Conservation (phyloP, 64 coral and sea anemone species). For the Pachyseris speciosa region DNA sequence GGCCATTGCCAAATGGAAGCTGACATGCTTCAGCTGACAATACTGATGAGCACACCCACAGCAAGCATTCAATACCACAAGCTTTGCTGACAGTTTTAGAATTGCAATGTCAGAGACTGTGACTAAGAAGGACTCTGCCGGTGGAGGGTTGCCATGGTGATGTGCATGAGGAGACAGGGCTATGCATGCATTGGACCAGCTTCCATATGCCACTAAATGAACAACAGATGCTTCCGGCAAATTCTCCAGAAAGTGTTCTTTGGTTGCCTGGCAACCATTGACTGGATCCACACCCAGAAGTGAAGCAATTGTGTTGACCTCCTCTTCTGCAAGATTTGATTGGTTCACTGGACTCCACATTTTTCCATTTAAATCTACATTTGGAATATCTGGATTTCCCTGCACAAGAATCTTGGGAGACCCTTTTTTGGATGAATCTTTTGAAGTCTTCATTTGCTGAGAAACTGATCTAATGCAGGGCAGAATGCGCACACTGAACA, state of each 20-base stretch:
- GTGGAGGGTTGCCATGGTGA: background rate
- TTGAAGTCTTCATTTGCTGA: background rate
- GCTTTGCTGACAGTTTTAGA: slow-evolving; percentile 57
- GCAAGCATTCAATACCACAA: slow-evolving; percentile 77
- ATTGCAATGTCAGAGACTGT: slow-evolving; percentile 57
- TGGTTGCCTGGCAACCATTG: slow-evolving; percentile 71
- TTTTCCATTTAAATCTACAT: slow-evolving; percentile 60
- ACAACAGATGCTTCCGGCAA: slow-evolving; percentile 62
- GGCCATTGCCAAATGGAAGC: slow-evolving; percentile 64
- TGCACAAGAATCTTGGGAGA: slow-evolving; percentile 65
- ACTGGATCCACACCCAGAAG: slow-evolving; percentile 78
- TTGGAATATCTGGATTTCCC: slow-evolving; percentile 79
- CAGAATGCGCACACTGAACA: slow-evolving; percentile 55
- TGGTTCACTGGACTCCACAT: slow-evolving; percentile 68
- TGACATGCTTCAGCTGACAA: slow-evolving; percentile 55
- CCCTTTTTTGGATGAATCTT: background rate
- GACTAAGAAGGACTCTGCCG: slow-evolving; percentile 72
- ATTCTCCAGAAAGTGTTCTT: slow-evolving; percentile 56
- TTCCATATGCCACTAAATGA: slow-evolving; percentile 83
- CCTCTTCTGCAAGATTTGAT: slow-evolving; percentile 72
- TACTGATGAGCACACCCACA: slow-evolving; percentile 75
- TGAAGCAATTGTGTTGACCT: slow-evolving; percentile 71
- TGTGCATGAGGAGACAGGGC: slow-evolving; percentile 67
- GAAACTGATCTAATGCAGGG: slow-evolving; percentile 72
- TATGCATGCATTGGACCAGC: slow-evolving; percentile 64